These are phyloP conservation scores for Hoplostethus atlanticus DNA, from an alignment of 2,797 vertebrate species.

Conservation along the genomic window DNA sequence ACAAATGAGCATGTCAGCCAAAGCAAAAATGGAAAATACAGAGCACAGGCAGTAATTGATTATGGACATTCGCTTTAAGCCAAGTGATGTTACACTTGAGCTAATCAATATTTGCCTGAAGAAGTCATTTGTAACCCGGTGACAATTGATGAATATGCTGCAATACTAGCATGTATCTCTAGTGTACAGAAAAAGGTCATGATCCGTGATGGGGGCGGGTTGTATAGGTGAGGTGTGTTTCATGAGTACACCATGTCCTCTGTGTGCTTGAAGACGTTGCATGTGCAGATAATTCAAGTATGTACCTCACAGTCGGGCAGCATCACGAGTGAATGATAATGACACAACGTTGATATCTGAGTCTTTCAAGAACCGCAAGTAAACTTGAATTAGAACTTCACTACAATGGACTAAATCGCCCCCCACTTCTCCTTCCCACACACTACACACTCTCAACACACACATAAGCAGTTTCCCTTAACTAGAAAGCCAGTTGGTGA, in stretches of 20 bases:
- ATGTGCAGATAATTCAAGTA: conserved; percentile 26
- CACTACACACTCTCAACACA: conserved; percentile 26
- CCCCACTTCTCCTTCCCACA: neutral
- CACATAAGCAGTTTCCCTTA: conserved; percentile 37
- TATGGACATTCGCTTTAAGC: conserved; percentile 85
- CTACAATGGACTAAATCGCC: neutral
- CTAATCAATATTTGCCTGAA: conserved; percentile 84
- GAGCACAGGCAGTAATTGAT: conserved; percentile 71
- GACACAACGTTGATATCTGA: conserved; percentile 21
- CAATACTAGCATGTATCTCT: conserved; percentile 53
- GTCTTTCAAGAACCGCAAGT: conserved; percentile 16
- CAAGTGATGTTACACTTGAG: conserved; percentile 75
- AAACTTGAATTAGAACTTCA: conserved; percentile 27
- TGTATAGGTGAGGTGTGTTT: conserved; percentile 17
- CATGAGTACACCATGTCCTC: conserved; percentile 15
- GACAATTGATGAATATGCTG: conserved; percentile 76
- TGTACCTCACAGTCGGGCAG: neutral
- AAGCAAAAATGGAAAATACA: conserved; percentile 75
- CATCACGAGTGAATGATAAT: neutral
- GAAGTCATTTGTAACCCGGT: conserved; percentile 81
- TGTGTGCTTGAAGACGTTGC: conserved; percentile 56
- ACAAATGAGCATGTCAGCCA: conserved; percentile 78
- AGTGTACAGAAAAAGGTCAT: conserved; percentile 68
- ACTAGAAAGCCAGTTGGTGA: conserved; percentile 11
- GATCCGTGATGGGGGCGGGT: conserved; percentile 45